These are phyloP conservation scores for Callochromis pleurospilus DNA, from an alignment of 2,113 vertebrate genomes.

Conservation along the genomic window DNA sequence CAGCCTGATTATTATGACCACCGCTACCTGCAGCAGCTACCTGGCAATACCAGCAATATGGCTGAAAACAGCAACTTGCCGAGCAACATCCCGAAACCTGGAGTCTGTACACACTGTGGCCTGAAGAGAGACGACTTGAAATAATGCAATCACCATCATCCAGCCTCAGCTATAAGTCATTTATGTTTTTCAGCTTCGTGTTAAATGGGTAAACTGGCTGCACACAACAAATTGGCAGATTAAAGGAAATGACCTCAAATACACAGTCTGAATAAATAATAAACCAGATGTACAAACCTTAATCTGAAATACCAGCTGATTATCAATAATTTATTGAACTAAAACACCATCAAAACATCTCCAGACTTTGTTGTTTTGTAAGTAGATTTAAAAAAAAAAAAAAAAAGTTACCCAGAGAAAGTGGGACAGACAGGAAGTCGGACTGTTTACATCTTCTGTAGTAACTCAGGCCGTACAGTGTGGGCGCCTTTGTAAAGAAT, in stretches of 20 bases:
- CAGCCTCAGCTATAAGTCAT: background rate
- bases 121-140: background rate
- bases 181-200: background rate
- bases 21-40: background rate
- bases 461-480: background rate
- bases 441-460: fast-evolving
- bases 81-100: background rate
- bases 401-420: background rate
- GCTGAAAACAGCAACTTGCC: background rate
- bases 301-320: background rate
- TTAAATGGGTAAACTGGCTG: background rate
- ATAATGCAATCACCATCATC: fast-evolving
- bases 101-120: background rate
- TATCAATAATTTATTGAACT: fast-evolving
- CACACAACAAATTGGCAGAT: background rate
- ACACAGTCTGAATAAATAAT: background rate
- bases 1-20: background rate
- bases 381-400: fast-evolving
- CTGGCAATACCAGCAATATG: background rate
- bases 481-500: background rate
- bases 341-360: background rate
- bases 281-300: background rate
- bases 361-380: background rate
- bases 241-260: background rate
- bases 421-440: background rate